Evolutionary conservation across 2,888 invertebrate genomes (phyloP).

Genomic region (Liposcelis brunnea): DNA sequence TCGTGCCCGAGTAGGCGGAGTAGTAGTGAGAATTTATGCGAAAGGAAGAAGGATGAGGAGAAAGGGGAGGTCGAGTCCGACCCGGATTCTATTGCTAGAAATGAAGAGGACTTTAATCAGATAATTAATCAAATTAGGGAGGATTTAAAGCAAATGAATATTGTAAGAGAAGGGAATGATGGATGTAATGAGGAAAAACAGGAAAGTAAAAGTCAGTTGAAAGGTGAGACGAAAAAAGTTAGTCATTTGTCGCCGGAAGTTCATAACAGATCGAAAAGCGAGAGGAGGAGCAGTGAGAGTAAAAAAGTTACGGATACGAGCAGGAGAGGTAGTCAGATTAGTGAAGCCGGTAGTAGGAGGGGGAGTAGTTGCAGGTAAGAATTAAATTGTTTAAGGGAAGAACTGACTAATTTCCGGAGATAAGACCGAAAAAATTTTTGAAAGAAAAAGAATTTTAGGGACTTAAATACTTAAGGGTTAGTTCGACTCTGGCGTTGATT

Average conservation of each 20-base stretch:
- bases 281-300: too few relatives aligned
- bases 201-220: background rate
- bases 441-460: too few relatives aligned
- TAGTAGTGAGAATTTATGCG: background rate
- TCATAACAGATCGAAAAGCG: conserved; percentile 4
- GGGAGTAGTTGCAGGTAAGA: conserved; percentile 14
- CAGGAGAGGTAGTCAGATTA: conserved; percentile 10
- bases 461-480: too few relatives aligned
- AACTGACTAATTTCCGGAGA: too few relatives aligned
- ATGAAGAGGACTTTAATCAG: background rate
- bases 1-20: background rate
- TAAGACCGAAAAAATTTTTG: too few relatives aligned
- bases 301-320: conserved; percentile 10
- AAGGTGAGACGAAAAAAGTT: background rate
- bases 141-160: conserved; percentile 6
- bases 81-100: too few relatives aligned
- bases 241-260: background rate
- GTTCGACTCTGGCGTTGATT: too few relatives aligned
- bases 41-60: background rate
- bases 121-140: conserved; percentile 5
- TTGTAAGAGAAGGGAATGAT: conserved; percentile 8
- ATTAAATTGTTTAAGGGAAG: too few relatives aligned
- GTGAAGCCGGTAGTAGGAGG: conserved; percentile 9
- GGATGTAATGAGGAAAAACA: conserved; percentile 11
- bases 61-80: too few relatives aligned